Base-by-base conservation (phyloP, 2,113 vertebrate species). In the Labeo rohita region DNA sequence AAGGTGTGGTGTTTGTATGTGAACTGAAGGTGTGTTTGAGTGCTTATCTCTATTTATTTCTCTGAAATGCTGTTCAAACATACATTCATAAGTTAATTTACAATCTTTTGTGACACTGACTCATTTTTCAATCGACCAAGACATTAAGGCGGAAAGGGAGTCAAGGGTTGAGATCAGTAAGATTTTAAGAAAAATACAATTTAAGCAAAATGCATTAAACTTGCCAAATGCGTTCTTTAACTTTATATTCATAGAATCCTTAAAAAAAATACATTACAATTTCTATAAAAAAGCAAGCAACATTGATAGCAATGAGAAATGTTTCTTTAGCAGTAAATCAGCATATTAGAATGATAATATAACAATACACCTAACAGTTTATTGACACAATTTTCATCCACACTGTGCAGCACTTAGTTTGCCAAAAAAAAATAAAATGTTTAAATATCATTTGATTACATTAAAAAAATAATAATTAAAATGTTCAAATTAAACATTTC, bases 21-120 rank as follows among this genome's bases (percentile, higher is more conserved):
- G 21, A n/a, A 59, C 54, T 59, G 18, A 59, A 74, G 68, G 68
- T 59, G 50, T 74, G 80, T 15, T 15, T 70, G 68, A 70, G 65
- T 52, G 68, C 72, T 65, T 23, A 63, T 36, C 47, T 23, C 13
- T 4, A 52, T 52, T 76, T 52, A 76, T 76, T 15, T 15, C 12
- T 34, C 49, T 18, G 15, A 75, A 75, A 11, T 50, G 47, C 73
- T 15, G n/a, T 75, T 13, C n/a, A 50, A 61, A 61, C 56, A 61
- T 9, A 61, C 56, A 61, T 61, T n/a, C 56, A 28, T 28, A 56
- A 21, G 54, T 56, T 56, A 0, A 61, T 61, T 61, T 61, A 61
- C 8, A 18, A 61, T 21, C 54, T 21, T 59, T 59, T 21, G n/a
- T 28, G 61, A 23, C n/a, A 28, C 63, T 6, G n/a, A 23, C 5